Evolutionary conservation across 2,888 invertebrate genomes (phyloP), one percentile per base, ranked within the genome.

Genomic region (Idaea biselata): DNA sequence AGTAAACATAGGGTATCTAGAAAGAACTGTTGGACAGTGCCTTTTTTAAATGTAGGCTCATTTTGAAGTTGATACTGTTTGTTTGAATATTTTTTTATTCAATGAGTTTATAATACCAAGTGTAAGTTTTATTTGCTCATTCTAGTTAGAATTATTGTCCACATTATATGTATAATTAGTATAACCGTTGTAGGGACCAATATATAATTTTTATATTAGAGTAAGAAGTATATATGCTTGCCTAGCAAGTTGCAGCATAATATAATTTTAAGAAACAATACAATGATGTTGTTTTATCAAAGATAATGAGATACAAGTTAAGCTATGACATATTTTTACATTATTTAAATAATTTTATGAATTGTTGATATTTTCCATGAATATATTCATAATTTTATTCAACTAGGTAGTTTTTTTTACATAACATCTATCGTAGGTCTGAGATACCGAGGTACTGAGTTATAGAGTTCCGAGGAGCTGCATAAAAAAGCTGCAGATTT

Each of bases 381-480:
- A 44, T 44, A 44, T 44, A 44, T 44, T 8, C 44, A 44, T 44
- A 44, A 58, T 58, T 25, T 57, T 17, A 53, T 62, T 58, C 58
- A 55, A 18, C 16, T 55, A 18, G 61, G 65, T 61, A 69, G 66
- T 65, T 71, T 71, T 56, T 62, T 63, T 71, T 63, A 14, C 6
- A 11, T 44, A 44, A 44, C 3, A 44, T 11, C 44, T 44, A 44
- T 44, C 1, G 11, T 44, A 44, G 44, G 44, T 44, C 11, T 5
- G 11, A 44, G 25, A 44, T 44, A 44, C 44, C 44, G 8, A 14
- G 14, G 3, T 44, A 14, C 44, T 11, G 7, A 8, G 3, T 11
- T 44, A 44, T 8, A 11, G 8, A 14, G 2, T 11, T 44, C 11
- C 14, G 3, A 44, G 11, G 14, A 44, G 44, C 25, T 25, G 25